Evolutionary conservation across 2,888 invertebrate genomes (phyloP).

Genomic region (Rhingia campestris): DNA sequence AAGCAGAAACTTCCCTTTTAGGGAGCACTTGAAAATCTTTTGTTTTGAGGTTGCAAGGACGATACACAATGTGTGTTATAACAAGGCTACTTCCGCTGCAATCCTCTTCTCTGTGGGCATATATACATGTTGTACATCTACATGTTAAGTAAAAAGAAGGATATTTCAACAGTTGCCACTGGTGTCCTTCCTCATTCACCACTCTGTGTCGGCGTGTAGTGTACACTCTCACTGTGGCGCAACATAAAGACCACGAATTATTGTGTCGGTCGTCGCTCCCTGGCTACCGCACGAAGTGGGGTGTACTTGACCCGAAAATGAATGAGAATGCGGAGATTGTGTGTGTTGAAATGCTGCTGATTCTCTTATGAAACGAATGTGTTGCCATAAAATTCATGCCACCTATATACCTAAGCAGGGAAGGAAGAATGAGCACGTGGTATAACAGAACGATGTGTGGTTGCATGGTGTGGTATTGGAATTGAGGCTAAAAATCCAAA

Average conservation of each 20-base stretch:
- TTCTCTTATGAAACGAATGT: slow-evolving; percentile 46
- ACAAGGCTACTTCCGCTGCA: slow-evolving; percentile 8
- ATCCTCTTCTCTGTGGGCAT: not conserved
- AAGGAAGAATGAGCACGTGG: not conserved
- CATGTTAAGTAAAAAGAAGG: slow-evolving; percentile 11
- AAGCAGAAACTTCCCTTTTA: slow-evolving; percentile 28
- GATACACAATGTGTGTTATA: slow-evolving; percentile 7
- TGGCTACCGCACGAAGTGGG: slow-evolving; percentile 4
- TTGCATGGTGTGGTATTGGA: slow-evolving; percentile 11
- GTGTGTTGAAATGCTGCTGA: slow-evolving; percentile 30
- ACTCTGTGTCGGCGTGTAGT: slow-evolving; percentile 23
- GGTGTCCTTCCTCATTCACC: slow-evolving; percentile 52
- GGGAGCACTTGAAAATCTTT: slow-evolving; percentile 42
- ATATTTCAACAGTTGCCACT: slow-evolving; percentile 61
- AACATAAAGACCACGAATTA: slow-evolving; percentile 68
- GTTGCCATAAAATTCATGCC: slow-evolving; percentile 49
- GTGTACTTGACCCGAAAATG: slow-evolving; percentile 71
- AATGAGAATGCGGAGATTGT: slow-evolving; percentile 59
- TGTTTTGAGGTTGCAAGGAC: slow-evolving; percentile 48
- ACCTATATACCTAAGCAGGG: slow-evolving; percentile 5
- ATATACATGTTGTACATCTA: not conserved
- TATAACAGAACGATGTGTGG: slow-evolving; percentile 16
- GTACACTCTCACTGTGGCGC: slow-evolving; percentile 36
- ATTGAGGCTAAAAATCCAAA: slow-evolving; percentile 52
- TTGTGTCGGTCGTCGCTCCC: slow-evolving; percentile 52